phyloP scores from a whole-genome alignment of 2,888 invertebrate genomes.

The Drosophila buzzatii region DNA sequence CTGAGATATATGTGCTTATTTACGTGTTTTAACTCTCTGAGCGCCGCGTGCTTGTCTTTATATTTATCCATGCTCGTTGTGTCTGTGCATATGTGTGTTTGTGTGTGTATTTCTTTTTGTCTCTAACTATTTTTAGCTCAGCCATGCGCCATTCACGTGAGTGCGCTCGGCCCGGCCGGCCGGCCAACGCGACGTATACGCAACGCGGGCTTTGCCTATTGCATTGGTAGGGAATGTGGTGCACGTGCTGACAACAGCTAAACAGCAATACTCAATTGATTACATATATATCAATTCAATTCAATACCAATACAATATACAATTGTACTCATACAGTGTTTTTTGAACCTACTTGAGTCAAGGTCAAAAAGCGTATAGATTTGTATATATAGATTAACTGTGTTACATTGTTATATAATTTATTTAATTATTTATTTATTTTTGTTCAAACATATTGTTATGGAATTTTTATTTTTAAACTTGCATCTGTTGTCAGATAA shows the following conservation, averaged over 20 bases:
- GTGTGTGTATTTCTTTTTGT: constrained; percentile 1
- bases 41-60: constrained; percentile 21
- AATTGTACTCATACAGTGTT: not conserved
- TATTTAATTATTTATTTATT: not conserved
- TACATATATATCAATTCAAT: not conserved
- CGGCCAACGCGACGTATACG: constrained; percentile 61
- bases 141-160: constrained; percentile 74
- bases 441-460: not conserved
- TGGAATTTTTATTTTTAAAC: too few species aligned
- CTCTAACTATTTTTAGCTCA: constrained; percentile 60
- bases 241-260: constrained; percentile 32
- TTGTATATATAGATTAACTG: not conserved
- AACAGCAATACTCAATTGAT: not conserved
- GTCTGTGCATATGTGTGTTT: not conserved
- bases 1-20: not conserved
- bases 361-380: not conserved
- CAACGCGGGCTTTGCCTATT: constrained; percentile 36
- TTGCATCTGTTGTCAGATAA: too few species aligned
- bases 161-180: constrained; percentile 22
- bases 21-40: constrained; percentile 18
- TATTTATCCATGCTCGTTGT: constrained; percentile 3
- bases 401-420: not conserved
- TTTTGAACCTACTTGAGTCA: not conserved
- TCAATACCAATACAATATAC: not conserved
- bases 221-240: not conserved